A percentile compares a stretch with the other conserved stretches of the same genome.
phyloP scores from a whole-genome alignment of 2,797 vertebrate genomes.

The Sebastes wilsoni region DNA sequence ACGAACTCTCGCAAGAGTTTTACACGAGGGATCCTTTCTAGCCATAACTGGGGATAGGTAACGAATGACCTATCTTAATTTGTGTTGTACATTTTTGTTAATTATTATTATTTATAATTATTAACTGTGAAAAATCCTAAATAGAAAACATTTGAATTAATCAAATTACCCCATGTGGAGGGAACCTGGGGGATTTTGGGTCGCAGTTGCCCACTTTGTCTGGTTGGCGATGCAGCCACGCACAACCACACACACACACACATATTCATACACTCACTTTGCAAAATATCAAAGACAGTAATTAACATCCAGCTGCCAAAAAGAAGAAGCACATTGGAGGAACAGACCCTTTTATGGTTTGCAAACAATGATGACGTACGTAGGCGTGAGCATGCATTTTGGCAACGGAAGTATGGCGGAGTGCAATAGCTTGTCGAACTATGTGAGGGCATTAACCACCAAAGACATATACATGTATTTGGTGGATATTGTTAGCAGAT shows the following conservation, averaged over 20 bases:
- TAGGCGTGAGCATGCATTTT: too few species aligned
- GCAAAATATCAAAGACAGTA: neutral
- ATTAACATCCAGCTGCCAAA: constrained; percentile 12
- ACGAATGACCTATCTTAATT: neutral
- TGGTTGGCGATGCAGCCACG: neutral
- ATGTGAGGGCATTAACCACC: too few species aligned
- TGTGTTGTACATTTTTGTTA: neutral
- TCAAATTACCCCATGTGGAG: neutral
- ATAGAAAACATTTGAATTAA: neutral
- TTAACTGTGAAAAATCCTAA: neutral
- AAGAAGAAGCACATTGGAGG: neutral
- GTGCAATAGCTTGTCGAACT: too few species aligned
- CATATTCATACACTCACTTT: neutral
- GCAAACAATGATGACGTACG: too few species aligned
- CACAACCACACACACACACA: neutral
- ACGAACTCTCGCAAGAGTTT: too few species aligned
- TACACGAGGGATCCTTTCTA: neutral
- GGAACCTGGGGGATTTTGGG: neutral
- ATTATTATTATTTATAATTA: too few species aligned
- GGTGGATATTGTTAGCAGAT: too few species aligned
- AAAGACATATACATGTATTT: too few species aligned
- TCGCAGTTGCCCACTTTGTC: neutral
- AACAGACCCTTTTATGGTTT: too few species aligned
- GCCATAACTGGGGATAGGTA: too few species aligned
- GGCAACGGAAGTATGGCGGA: too few species aligned